Evolutionary conservation across 1,140 invertebrate genomes (phyloP).

Genomic region (Drosophila ogumai): DNA sequence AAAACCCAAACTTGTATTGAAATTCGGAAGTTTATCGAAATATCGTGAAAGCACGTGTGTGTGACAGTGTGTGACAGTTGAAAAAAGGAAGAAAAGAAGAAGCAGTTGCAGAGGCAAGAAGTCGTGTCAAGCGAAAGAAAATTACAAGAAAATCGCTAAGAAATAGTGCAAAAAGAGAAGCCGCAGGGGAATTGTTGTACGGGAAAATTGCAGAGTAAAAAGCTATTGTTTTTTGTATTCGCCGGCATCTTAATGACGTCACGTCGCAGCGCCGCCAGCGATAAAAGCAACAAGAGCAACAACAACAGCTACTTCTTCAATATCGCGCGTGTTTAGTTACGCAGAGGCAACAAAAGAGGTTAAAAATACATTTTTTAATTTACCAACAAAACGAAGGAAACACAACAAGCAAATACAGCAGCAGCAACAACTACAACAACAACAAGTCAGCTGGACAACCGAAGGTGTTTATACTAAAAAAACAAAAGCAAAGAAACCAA

Average conservation of each 20-base stretch:
- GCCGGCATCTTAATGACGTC: conserved; percentile 80
- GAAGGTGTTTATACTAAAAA: conserved; percentile 53
- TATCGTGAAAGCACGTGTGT: conserved; percentile 24
- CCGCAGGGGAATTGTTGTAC: conserved; percentile 25
- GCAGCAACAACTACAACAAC: conserved; percentile 14
- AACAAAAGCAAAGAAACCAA: conserved; percentile 25
- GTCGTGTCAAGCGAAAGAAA: conserved; percentile 7
- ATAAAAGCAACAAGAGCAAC: conserved; percentile 25
- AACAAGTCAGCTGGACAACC: conserved; percentile 47
- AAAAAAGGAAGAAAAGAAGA: conserved; percentile 15
- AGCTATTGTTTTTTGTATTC: conserved; percentile 49
- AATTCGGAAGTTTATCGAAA: conserved; percentile 17
- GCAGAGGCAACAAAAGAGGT: conserved; percentile 21
- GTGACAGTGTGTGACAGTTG: conserved; percentile 36
- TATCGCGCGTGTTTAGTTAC: conserved; percentile 42
- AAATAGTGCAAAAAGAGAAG: conserved; percentile 37
- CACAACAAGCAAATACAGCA: conserved; percentile 31
- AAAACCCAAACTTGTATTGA: not conserved
- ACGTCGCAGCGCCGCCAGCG: conserved; percentile 38
- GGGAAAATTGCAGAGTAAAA: conserved; percentile 19
- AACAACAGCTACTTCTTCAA: conserved; percentile 18
- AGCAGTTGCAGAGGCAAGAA: conserved; percentile 4
- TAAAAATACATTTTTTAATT: conserved; percentile 55
- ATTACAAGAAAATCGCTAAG: conserved; percentile 6
- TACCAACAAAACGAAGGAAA: conserved; percentile 32